Evolutionary conservation across 2,113 vertebrate genomes (phyloP), one percentile per base, ranked within the genome.

Genomic region (Labeo rohita): DNA sequence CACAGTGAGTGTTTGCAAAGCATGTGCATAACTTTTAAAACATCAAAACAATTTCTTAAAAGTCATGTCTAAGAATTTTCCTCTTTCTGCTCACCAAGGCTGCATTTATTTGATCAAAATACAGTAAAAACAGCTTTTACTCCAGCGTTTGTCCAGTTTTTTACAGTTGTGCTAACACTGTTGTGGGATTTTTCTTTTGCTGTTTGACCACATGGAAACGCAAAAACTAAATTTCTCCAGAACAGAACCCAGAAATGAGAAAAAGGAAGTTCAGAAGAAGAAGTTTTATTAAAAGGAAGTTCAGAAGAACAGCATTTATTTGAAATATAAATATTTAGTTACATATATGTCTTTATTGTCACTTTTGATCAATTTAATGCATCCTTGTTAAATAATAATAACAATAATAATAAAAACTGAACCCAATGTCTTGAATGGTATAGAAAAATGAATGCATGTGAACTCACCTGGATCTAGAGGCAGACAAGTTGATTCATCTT

Each of bases 391-490:
- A 72, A 72, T 72, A 72, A 43, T 43, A 43, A 72, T 43, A 43
- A 10, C 4, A 68, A 39, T 68, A 36, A 39, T 39, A 39, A 39
- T 39, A 39, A 39, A 16, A 68, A 18, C 18, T 73, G 9, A 5
- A 21, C 34, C 8, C 36, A 49, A 74, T 23, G 1, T 12, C 23
- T 52, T 52, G 12, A 34, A 52, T 1, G 1, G n/a, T 72, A 72
- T 28, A 16, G 2, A 12, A 28, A 52, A 52, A 52, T 12, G 21
- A 34, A 8, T 70, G 21, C 21, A 68, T 54, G 18, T 59, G 16
- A 74, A 78, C 92, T 92, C 91, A 99, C 98, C 97, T 90, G 98
- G 98, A 75, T 99, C 98, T 72, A 99, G 91, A 0, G 95, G 94
- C 8, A 93, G 93, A 84, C 98, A 99, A 0, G 3, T 92, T 1